Percentiles rank a stretch among this genome's conserved stretches.
phyloP scores from a whole-genome alignment of 2,113 vertebrate genomes.

The Stictonetta naevosa region DNA sequence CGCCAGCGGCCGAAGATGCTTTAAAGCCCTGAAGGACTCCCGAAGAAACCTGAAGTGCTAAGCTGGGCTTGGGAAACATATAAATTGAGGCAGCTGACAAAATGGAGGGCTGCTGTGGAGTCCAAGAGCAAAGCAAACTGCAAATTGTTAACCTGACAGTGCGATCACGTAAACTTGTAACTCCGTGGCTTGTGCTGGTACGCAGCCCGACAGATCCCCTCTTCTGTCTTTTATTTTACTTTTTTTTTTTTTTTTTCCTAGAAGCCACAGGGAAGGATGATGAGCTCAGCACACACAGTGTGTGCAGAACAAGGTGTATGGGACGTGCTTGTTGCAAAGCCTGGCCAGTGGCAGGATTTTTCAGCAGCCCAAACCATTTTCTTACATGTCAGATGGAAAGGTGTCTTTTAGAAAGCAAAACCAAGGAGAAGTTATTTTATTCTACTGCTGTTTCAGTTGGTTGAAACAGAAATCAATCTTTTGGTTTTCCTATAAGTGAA shows the following conservation, averaged over 20 bases:
- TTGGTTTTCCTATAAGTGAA: neutral
- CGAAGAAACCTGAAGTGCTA: neutral
- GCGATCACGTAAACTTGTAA: neutral
- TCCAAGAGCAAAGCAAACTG: neutral
- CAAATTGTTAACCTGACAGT: neutral
- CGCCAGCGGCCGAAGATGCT: neutral
- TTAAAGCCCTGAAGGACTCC: neutral
- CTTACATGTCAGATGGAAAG: neutral
- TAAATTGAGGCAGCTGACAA: conserved; percentile 51
- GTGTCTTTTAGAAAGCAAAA: neutral
- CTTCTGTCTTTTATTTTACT: neutral
- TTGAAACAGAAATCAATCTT: neutral
- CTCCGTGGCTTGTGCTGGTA: neutral
- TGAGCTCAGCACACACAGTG: neutral
- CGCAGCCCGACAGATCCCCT: neutral
- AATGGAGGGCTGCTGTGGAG: conserved; percentile 54
- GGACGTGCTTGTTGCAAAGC: neutral
- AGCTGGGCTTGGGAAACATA: neutral
- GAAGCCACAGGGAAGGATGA: neutral
- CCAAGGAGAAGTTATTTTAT: neutral
- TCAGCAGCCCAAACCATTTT: neutral
- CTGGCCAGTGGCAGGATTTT: neutral
- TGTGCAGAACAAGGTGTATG: neutral
- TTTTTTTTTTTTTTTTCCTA: no score
- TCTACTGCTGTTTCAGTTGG: neutral